Evolutionary conservation across 2,113 vertebrate genomes (phyloP).

Genomic region (Ivindomyrus marchei): DNA sequence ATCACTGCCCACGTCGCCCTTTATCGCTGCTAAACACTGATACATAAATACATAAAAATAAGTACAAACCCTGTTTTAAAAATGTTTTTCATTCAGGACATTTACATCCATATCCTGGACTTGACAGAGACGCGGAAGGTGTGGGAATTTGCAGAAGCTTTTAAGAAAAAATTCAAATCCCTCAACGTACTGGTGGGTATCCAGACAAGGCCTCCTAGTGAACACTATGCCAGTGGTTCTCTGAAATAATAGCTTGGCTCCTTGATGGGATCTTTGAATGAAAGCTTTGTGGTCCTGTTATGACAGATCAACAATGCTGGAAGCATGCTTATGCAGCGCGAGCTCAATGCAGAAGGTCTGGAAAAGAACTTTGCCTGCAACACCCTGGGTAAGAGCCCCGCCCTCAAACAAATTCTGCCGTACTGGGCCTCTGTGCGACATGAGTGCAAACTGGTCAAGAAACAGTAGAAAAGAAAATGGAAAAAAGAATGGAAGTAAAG

Average conservation of each 20-base stretch:
- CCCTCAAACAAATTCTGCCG: background rate
- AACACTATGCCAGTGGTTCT: background rate
- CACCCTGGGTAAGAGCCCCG: slow-evolving; percentile 55
- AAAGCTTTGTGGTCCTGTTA: background rate
- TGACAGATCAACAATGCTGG: slow-evolving; percentile 68
- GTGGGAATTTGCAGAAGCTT: slow-evolving; percentile 66
- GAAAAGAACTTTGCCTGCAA: slow-evolving; percentile 68
- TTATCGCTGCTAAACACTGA: background rate
- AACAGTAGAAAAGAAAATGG: background rate
- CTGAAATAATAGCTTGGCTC: background rate
- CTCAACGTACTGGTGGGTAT: slow-evolving; percentile 64
- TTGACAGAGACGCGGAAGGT: slow-evolving; percentile 65
- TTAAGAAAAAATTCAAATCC: slow-evolving; percentile 64
- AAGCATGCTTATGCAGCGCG: slow-evolving; percentile 61
- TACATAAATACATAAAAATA: background rate
- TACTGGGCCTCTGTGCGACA: background rate
- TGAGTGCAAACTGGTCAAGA: background rate
- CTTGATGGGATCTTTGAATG: background rate
- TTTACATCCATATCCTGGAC: slow-evolving; percentile 66
- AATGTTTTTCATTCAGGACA: slow-evolving; percentile 49
- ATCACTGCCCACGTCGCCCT: background rate
- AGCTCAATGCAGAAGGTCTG: slow-evolving; percentile 59
- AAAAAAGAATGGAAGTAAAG: background rate
- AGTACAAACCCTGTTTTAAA: background rate
- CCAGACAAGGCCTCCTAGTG: background rate